A percentile compares a stretch with the other conserved stretches of the same genome.
phyloP scores from a whole-genome alignment of 2,797 vertebrate genomes.

The Pyrocephalus nanus region DNA sequence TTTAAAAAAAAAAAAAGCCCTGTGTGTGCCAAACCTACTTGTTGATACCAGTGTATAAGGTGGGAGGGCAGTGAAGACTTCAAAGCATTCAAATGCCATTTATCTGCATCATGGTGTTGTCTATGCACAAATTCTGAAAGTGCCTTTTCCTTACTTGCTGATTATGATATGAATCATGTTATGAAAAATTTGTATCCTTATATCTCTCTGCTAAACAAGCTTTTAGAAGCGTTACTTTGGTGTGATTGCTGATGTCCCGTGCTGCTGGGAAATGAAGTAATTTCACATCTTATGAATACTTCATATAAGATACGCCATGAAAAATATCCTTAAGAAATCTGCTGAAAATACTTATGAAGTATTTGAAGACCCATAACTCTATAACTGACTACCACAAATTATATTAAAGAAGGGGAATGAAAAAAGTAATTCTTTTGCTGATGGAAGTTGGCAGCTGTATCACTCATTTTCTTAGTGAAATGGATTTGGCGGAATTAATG shows the following conservation, averaged over 20 bases:
- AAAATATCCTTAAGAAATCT: constrained; percentile 3
- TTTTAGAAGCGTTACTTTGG: neutral
- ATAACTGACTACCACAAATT: constrained; percentile 56
- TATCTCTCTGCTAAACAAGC: neutral
- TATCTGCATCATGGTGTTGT: neutral
- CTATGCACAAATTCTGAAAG: neutral
- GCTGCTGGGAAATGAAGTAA: constrained; percentile 11
- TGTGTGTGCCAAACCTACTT: neutral
- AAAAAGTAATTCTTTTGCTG: constrained; percentile 55
- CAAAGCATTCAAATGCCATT: neutral
- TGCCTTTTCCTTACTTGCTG: neutral
- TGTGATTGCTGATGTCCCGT: neutral
- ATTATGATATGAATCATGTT: neutral
- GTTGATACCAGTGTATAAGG: neutral
- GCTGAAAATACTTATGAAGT: constrained; percentile 20
- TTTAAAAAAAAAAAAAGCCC: neutral
- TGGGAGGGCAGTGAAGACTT: neutral
- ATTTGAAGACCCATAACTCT: constrained; percentile 58
- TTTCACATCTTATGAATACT: neutral
- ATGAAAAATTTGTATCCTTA: neutral
- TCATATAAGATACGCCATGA: neutral
- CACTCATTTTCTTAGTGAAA: constrained; percentile 63
- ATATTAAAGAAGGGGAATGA: constrained; percentile 54
- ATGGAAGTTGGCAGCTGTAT: constrained; percentile 64
- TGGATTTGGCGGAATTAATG: constrained; percentile 50